Base-by-base conservation (phyloP, 2,113 vertebrate species). In the Malurus alboscapulatus region DNA sequence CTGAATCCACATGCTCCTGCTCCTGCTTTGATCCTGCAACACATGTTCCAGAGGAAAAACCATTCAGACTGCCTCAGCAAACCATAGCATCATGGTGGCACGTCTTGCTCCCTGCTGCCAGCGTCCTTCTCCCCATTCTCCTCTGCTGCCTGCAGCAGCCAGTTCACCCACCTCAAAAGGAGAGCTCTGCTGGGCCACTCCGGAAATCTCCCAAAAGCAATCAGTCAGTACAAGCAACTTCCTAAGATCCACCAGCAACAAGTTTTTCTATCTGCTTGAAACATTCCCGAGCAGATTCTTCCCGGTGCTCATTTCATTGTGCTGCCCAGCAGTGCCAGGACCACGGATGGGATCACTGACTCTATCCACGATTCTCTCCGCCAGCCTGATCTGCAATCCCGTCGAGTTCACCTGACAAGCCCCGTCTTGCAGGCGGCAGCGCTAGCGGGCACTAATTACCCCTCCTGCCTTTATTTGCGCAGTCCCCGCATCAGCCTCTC, bases 391-490 rank as follows among this genome's bases (percentile, higher is more conserved):
- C 91, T 38, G 88, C 81, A 78, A 57, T 50, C 82, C 75, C 21
- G 10, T 58, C 74, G 6, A 87, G 87, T 92, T 89, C 8, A 16
- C 81, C 45, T 21, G 24, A 68, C 96, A 96, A 89, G 94, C 81
- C 87, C 63, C 27, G 11, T 93, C 95, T 89, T 91, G 94, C 94
- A 85, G 66, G 68, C 65, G 3, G 94, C 77, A 71, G 81, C 20
- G 57, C 92, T 67, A 88, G 74, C 91, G 14, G 95, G 89, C 87
- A 69, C 76, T 85, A 76, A 84, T 91, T 88, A 83, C 62, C 72
- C 66, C 72, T 96, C 71, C 89, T 79, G 94, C 81, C 82, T 94
- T 73, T 34, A 44, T 89, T 55, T 53, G 91, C 3, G 18, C 66
- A 78, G 80, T 93, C 50, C 91, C 58, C 11, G 2, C 75, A 51